Percentiles rank a stretch among this genome's conserved stretches.
Evolutionary conservation across 2,797 vertebrate genomes (phyloP).

Genomic region (Pristis pectinata): DNA sequence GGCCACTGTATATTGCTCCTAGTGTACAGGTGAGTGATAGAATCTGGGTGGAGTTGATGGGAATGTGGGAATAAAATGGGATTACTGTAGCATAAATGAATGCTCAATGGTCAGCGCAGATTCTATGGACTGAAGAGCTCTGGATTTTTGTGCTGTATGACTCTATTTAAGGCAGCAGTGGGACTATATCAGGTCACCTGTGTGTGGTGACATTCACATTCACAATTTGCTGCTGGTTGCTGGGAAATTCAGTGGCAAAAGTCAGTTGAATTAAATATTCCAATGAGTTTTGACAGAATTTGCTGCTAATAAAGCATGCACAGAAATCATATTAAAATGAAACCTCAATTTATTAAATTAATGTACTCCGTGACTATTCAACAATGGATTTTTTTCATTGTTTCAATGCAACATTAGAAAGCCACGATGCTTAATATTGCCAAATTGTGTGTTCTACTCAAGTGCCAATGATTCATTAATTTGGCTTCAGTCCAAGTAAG

Average conservation of each 20-base stretch:
- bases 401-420: neutral
- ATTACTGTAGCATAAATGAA: too few species aligned
- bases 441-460: neutral
- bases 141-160: too few species aligned
- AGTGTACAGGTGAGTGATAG: too few species aligned
- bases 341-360: conserved; percentile 10
- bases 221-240: neutral
- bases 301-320: neutral
- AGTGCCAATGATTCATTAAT: conserved; percentile 16
- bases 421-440: conserved; percentile 21
- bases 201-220: neutral
- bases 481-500: conserved; percentile 23
- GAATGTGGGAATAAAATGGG: too few species aligned
- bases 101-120: too few species aligned
- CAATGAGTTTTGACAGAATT: neutral
- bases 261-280: neutral
- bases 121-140: too few species aligned
- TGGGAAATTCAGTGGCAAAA: neutral
- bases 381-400: neutral
- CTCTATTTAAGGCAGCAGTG: neutral
- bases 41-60: too few species aligned
- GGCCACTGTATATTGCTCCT: too few species aligned
- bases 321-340: conserved; percentile 1
- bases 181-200: neutral
- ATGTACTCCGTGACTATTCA: neutral